Evolutionary conservation across 1,140 invertebrate species (phyloP), one percentile per base, ranked within the genome.

Genomic region (Cardiocondyla obscurior): DNA sequence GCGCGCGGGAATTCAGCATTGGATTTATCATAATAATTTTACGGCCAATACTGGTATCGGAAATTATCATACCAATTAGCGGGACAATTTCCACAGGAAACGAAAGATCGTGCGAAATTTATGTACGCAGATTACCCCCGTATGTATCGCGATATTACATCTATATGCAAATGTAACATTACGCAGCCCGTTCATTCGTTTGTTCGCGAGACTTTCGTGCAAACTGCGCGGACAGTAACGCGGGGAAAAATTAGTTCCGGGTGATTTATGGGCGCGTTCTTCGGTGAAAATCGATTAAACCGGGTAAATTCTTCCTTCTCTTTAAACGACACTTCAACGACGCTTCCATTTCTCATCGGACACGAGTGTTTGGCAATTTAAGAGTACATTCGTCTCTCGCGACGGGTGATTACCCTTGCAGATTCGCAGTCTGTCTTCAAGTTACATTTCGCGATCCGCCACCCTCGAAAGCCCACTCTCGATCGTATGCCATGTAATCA

Each of bases 341-440:
- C 55, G 53, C 64, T 53, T 69, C 64, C 77, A 81, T 82, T 70
- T 60, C 83, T 82, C 76, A 72, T 70, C 53, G 77, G 76, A 72
- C n/a, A n/a, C 57, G 53, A 84, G 67, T 72, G 76, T 82, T 65
- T 72, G 77, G 83, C 76, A 82, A 81, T 84, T 81, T 79, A 79
- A 79, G 77, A 73, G 65, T 81, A 72, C 65, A 81, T 81, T 81
- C 77, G 67, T 73, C 69, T 73, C 69, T 25, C 28, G 70, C 70
- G 69, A 74, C 69, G 67, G 57, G 57, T 51, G 70, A 82, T 82
- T 74, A 74, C 70, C 81, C 42, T 74, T 82, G 81, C 53, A 82
- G 69, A 74, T 82, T 76, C 42, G 57, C 70, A 62, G 57, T 46
- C 55, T 60, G 81, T 74, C 70, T 82, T 62, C 57, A 19, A 60